Percentiles rank a stretch among this genome's conserved stretches.
Conservation (phyloP, 1,140 invertebrate genomes). For the Megalopta genalis region DNA sequence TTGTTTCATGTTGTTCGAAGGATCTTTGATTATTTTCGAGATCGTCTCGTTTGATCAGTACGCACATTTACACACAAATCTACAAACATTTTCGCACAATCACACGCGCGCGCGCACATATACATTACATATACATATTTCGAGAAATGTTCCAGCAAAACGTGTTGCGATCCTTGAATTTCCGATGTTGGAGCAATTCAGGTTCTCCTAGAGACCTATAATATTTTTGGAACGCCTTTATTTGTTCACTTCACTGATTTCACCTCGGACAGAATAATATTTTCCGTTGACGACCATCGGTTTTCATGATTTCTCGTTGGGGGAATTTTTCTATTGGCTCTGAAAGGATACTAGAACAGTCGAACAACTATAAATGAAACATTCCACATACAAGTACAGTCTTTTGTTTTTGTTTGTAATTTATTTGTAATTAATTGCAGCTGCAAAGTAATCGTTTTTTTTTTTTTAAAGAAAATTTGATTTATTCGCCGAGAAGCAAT, state of each 20-base stretch:
- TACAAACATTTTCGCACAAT: slow-evolving; percentile 27
- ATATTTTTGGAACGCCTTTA: neutral
- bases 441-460: neutral
- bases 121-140: slow-evolving; percentile 2
- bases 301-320: neutral
- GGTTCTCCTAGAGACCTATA: neutral
- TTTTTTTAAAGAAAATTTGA: no score
- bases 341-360: neutral
- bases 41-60: slow-evolving; percentile 9
- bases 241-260: neutral
- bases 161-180: slow-evolving; percentile 36
- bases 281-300: neutral
- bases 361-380: slow-evolving; percentile 14
- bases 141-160: neutral
- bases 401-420: neutral
- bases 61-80: slow-evolving; percentile 6
- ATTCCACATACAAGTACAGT: slow-evolving; percentile 26
- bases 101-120: neutral
- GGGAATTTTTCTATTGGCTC: neutral
- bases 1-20: neutral
- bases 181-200: slow-evolving; percentile 12
- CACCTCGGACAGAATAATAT: neutral
- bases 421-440: slow-evolving; percentile 2
- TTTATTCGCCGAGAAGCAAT: no score
- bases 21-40: neutral